phyloP scores from a whole-genome alignment of 2,113 vertebrate genomes.

The Tautogolabrus adspersus region DNA sequence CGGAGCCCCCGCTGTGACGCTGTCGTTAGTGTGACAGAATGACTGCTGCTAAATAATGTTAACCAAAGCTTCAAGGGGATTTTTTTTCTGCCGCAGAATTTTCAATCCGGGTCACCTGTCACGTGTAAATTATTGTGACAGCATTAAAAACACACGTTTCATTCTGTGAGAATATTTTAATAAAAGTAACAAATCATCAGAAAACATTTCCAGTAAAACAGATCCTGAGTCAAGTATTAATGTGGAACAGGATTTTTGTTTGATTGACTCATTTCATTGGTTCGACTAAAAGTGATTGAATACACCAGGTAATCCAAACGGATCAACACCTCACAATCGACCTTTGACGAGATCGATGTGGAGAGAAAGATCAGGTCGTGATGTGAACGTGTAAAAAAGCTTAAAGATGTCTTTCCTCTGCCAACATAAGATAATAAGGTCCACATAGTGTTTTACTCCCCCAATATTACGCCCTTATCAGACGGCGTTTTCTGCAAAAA shows the following conservation, averaged over 20 bases:
- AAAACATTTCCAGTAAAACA: too few relatives aligned
- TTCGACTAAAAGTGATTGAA: background rate
- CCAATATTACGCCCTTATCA: too few relatives aligned
- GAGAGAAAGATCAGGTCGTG: background rate
- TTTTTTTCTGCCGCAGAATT: background rate
- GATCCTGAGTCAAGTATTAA: too few relatives aligned
- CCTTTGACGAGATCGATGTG: background rate
- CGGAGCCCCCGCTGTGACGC: background rate
- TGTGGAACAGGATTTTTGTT: too few relatives aligned
- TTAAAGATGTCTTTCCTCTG: too few relatives aligned
- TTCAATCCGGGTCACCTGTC: background rate
- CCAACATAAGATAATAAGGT: too few relatives aligned
- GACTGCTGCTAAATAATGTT: slow-evolving; percentile 16
- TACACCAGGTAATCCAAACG: background rate
- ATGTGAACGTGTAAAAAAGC: background rate
- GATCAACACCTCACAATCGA: background rate
- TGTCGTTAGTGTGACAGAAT: slow-evolving; percentile 13
- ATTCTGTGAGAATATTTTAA: too few relatives aligned
- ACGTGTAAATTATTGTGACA: slow-evolving; percentile 5
- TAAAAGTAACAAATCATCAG: too few relatives aligned
- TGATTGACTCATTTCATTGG: too few relatives aligned
- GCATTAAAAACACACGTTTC: background rate
- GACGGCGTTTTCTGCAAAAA: too few relatives aligned
- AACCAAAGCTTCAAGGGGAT: background rate
- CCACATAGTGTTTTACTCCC: too few relatives aligned